Conservation (phyloP, 2,113 vertebrate genomes). For the Burhinus oedicnemus region DNA sequence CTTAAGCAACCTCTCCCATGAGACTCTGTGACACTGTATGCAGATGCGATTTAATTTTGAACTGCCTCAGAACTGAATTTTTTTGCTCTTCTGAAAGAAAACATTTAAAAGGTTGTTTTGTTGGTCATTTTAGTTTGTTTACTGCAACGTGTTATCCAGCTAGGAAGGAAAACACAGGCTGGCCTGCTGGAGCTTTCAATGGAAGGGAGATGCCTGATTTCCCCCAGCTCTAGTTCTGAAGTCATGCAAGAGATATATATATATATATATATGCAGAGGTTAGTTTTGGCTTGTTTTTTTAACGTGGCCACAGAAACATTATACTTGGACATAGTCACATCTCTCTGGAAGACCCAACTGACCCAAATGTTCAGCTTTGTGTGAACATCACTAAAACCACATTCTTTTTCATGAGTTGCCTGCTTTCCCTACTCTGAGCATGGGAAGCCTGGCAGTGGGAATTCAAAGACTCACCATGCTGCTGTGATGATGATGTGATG, state of each 20-base stretch:
- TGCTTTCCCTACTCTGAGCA: not conserved
- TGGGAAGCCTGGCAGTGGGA: not conserved
- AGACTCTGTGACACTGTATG: not conserved
- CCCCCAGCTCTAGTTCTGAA: not conserved
- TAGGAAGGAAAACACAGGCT: not conserved
- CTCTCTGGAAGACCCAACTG: not conserved
- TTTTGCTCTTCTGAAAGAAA: not conserved
- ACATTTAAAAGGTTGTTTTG: not conserved
- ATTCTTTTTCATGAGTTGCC: not conserved
- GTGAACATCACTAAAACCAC: not conserved
- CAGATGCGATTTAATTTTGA: not conserved
- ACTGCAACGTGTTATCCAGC: not conserved
- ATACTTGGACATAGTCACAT: not conserved
- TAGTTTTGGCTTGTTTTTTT: not conserved
- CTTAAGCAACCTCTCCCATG: not conserved
- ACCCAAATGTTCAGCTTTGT: constrained; percentile 14
- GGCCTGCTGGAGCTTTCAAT: not conserved
- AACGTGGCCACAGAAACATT: not conserved
- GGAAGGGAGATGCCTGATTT: not conserved
- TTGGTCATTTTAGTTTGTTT: not conserved
- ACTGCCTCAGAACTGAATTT: not conserved
- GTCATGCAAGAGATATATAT: not conserved
- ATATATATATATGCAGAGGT: not conserved
- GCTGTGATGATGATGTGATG: not conserved
- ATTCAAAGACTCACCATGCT: not conserved